These are phyloP conservation scores for Vollenhovia emeryi DNA, from an alignment of 1,140 invertebrate species.

Conservation along the genomic window DNA sequence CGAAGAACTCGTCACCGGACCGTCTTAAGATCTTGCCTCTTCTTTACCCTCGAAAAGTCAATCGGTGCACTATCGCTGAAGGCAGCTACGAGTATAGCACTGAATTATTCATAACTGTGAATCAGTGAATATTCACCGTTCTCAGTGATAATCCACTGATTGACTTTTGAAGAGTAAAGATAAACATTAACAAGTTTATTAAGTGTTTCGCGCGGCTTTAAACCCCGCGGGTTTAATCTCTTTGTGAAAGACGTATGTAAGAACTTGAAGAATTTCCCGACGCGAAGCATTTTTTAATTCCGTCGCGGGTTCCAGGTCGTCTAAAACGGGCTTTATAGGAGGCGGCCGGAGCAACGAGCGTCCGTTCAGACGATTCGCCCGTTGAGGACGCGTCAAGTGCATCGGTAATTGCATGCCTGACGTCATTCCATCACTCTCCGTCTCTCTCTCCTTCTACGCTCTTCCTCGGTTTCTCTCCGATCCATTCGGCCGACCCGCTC, in stretches of 20 bases:
- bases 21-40: neutral
- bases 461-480: slow-evolving; percentile 7
- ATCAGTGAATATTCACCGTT: too few species aligned
- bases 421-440: slow-evolving; percentile 62
- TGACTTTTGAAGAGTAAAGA: too few species aligned
- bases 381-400: slow-evolving; percentile 71
- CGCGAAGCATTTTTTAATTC: neutral
- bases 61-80: too few species aligned
- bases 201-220: neutral
- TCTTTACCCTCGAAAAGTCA: too few species aligned
- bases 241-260: neutral
- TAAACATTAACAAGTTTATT: neutral
- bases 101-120: too few species aligned
- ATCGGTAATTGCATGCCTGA: slow-evolving; percentile 73
- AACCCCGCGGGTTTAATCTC: neutral
- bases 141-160: too few species aligned
- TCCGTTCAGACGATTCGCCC: slow-evolving; percentile 52
- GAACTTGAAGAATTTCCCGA: neutral
- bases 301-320: neutral
- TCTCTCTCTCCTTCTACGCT: neutral
- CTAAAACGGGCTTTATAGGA: slow-evolving; percentile 8
- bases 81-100: too few species aligned
- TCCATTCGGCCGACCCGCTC: slow-evolving; percentile 8
- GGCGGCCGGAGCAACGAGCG: neutral
- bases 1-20: neutral